phyloP scores from a whole-genome alignment of 2,797 vertebrate species.

The Natrix natrix region DNA sequence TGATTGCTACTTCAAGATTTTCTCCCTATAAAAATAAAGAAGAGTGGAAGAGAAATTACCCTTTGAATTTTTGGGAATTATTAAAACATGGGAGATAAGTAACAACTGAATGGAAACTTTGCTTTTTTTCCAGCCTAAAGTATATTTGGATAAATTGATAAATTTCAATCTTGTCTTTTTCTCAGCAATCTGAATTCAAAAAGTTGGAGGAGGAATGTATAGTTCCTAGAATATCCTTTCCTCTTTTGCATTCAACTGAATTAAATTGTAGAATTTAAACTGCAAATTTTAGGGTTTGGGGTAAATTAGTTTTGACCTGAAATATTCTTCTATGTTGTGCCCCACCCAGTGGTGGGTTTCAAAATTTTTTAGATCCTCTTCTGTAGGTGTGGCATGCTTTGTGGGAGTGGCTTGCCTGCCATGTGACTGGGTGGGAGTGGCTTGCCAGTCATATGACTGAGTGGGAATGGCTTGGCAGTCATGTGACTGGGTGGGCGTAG shows the following conservation, averaged over 20 bases:
- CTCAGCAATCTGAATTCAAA: neutral
- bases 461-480: too few relatives aligned
- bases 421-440: too few relatives aligned
- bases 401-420: too few relatives aligned
- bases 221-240: neutral
- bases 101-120: too few relatives aligned
- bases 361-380: too few relatives aligned
- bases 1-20: slow-evolving; percentile 92
- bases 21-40: slow-evolving; percentile 78
- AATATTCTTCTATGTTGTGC: neutral
- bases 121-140: neutral
- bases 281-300: neutral
- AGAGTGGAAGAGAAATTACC: neutral
- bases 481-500: too few relatives aligned
- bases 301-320: neutral
- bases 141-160: neutral
- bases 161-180: neutral
- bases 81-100: neutral
- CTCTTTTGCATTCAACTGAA: neutral
- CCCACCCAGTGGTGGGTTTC: neutral
- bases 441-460: too few relatives aligned
- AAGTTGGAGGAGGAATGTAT: neutral
- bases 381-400: too few relatives aligned
- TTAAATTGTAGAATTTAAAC: neutral
- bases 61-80: neutral